Percentiles rank a stretch among this genome's conserved stretches.
These are phyloP conservation scores for Drymonia ruficornis DNA, from an alignment of 2,888 invertebrate genomes.

Conservation along the genomic window DNA sequence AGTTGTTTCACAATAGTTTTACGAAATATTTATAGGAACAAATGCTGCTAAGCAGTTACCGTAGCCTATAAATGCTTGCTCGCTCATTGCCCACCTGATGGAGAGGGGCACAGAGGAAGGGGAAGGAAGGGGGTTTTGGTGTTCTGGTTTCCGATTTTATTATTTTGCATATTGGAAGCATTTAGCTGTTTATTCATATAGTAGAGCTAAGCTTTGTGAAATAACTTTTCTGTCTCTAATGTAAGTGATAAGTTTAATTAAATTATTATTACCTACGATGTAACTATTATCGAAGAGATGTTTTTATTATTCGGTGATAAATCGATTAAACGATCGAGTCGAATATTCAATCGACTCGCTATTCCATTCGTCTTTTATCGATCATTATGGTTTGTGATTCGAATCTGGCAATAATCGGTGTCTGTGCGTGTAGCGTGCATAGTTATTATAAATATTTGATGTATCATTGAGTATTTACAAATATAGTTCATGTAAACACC, in stretches of 20 bases:
- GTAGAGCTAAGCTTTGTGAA: not conserved
- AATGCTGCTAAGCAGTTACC: too few relatives aligned
- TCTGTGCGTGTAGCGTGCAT: conserved; percentile 10
- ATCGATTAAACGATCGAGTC: not conserved
- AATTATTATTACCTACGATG: not conserved
- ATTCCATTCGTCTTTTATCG: not conserved
- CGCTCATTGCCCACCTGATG: too few relatives aligned
- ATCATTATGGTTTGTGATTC: conserved; percentile 19
- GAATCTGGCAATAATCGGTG: conserved; percentile 37
- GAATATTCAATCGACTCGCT: not conserved
- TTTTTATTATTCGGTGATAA: not conserved
- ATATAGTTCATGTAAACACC: too few relatives aligned
- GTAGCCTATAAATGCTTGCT: too few relatives aligned
- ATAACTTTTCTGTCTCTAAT: not conserved
- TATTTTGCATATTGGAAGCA: too few relatives aligned
- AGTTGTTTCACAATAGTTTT: conserved; percentile 1
- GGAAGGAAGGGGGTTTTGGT: too few relatives aligned
- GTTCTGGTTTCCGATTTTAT: too few relatives aligned
- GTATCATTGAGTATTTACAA: not conserved
- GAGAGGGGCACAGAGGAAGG: too few relatives aligned
- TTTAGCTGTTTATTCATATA: not conserved
- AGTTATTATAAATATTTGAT: conserved; percentile 9
- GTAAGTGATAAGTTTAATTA: not conserved
- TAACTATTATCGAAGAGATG: not conserved
- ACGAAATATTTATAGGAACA: too few relatives aligned